Evolutionary conservation across 2,113 vertebrate genomes (phyloP).

Genomic region (Rhea pennata): DNA sequence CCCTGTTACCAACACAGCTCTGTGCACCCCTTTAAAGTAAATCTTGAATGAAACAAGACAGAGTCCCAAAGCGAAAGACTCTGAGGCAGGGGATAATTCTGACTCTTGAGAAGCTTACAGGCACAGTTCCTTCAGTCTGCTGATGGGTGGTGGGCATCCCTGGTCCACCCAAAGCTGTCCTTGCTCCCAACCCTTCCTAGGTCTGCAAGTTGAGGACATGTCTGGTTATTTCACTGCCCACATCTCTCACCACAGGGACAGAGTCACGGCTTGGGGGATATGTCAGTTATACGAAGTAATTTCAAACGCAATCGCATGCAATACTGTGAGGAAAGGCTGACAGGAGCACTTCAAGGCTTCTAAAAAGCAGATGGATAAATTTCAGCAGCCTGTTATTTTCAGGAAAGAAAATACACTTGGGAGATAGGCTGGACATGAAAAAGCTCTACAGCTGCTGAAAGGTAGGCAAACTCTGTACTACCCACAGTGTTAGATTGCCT

Average conservation of each 20-base stretch:
- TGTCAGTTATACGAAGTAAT: not conserved
- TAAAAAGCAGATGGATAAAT: not conserved
- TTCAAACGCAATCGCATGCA: not conserved
- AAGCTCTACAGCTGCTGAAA: not conserved
- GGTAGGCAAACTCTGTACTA: not conserved
- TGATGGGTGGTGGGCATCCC: not conserved
- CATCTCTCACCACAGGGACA: not conserved
- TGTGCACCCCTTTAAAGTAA: not conserved
- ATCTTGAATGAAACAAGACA: not conserved
- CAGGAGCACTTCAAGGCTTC: not conserved
- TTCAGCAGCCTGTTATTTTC: not conserved
- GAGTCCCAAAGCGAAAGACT: not conserved
- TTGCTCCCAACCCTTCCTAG: not conserved
- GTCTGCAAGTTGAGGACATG: not conserved
- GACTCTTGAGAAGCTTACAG: not conserved
- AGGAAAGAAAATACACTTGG: not conserved
- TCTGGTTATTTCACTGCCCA: not conserved
- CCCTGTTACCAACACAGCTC: not conserved
- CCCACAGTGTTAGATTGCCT: accelerated
- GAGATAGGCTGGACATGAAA: not conserved
- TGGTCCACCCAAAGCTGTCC: not conserved
- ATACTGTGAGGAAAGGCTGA: not conserved
- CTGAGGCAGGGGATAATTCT: not conserved
- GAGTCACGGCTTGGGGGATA: not conserved
- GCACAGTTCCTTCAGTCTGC: not conserved